Percentiles rank a stretch among this genome's conserved stretches.
Conservation (phyloP, 2,113 vertebrate genomes). For the Toxostoma redivivum region DNA sequence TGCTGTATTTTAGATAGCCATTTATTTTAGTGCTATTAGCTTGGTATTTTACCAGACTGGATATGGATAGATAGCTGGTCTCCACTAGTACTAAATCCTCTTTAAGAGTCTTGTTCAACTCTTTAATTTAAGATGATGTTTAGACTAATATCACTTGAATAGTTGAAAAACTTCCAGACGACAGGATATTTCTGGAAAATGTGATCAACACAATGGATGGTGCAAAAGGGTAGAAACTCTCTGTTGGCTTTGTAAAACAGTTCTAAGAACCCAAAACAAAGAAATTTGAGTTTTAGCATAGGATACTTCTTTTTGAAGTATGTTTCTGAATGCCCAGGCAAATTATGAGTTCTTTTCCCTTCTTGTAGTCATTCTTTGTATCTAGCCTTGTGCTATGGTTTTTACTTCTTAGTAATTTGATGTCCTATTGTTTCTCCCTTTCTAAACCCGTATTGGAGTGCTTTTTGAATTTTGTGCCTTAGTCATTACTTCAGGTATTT, state of each 20-base stretch:
- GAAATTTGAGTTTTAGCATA: background rate
- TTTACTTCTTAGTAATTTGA: background rate
- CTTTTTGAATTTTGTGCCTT: background rate
- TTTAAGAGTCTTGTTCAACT: background rate
- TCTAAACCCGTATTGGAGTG: background rate
- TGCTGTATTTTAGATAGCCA: background rate
- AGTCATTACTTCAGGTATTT: background rate
- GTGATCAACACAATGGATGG: accelerated
- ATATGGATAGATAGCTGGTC: background rate
- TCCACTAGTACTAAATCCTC: background rate
- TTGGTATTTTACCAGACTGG: background rate
- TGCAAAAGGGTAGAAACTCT: background rate
- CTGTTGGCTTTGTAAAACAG: background rate
- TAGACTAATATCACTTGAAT: background rate
- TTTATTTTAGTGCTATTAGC: background rate
- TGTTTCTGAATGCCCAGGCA: background rate
- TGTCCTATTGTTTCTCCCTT: background rate
- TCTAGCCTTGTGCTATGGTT: background rate
- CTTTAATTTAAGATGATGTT: background rate
- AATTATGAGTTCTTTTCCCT: background rate
- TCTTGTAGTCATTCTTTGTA: background rate
- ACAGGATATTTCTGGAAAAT: background rate
- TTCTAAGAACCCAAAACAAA: background rate
- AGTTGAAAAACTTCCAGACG: background rate
- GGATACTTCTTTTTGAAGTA: background rate